phyloP scores from a whole-genome alignment of 2,113 vertebrate genomes.

The Boleophthalmus pectinirostris region DNA sequence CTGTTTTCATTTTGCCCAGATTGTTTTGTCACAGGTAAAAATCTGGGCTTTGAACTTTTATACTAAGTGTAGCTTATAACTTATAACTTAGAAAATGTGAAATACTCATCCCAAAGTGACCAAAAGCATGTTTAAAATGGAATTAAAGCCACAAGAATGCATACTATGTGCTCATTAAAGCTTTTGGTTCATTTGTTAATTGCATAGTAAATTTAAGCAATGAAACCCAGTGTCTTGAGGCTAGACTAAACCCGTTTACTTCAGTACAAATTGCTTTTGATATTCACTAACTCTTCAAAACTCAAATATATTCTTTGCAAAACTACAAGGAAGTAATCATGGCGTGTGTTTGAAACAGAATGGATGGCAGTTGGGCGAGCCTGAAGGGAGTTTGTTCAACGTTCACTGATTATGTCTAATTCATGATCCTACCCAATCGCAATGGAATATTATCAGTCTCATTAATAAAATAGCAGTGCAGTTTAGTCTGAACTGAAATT shows the following conservation, averaged over 20 bases:
- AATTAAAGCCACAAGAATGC: no score
- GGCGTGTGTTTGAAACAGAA: slow-evolving; percentile 14
- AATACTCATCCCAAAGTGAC: no score
- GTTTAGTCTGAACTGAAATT: slow-evolving; percentile 18
- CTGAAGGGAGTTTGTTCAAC: slow-evolving; percentile 28
- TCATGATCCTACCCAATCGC: slow-evolving; percentile 45
- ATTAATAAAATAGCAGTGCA: slow-evolving; percentile 40
- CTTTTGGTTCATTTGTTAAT: background rate
- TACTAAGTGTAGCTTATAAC: no score
- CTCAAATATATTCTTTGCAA: slow-evolving; percentile 4
- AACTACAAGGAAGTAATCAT: slow-evolving; percentile 12
- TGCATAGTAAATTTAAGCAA: background rate
- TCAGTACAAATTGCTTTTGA: background rate
- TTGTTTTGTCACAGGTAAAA: no score
- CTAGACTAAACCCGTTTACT: background rate
- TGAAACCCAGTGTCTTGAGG: slow-evolving; percentile 8
- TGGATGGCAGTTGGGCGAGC: slow-evolving; percentile 31
- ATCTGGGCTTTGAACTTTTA: no score
- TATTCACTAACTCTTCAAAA: background rate
- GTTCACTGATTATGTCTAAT: slow-evolving; percentile 41
- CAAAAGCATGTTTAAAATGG: no score
- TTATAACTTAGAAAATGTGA: no score
- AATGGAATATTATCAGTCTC: slow-evolving; percentile 23
- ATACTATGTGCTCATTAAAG: background rate
- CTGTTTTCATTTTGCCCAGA: no score